A percentile compares a stretch with the other conserved stretches of the same genome.
Evolutionary conservation across 1,140 invertebrate species (phyloP).

Genomic region (Liolophura sinensis): DNA sequence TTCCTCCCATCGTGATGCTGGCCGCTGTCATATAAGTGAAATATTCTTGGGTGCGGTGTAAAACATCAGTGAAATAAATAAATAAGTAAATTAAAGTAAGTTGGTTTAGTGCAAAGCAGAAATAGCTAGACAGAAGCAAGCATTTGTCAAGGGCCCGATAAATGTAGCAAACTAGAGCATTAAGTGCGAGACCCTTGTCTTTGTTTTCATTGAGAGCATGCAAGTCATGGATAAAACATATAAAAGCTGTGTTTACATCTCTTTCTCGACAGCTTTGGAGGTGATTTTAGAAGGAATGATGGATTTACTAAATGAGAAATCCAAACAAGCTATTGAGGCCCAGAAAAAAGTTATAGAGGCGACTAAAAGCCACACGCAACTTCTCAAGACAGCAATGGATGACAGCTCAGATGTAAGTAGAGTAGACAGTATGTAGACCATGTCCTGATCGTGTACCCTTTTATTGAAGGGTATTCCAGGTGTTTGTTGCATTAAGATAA

Average conservation of each 20-base stretch:
- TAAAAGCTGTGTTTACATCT: not conserved
- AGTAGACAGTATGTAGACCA: not conserved
- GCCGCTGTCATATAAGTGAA: no score
- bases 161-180: no score
- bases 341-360: constrained; percentile 35
- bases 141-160: no score
- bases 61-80: no score
- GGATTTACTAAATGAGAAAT: constrained; percentile 19
- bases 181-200: no score
- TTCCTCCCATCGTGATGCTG: no score
- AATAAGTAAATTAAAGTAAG: no score
- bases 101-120: no score
- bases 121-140: no score
- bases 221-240: no score
- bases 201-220: no score
- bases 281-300: constrained; percentile 38
- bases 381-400: constrained; percentile 55
- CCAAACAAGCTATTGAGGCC: constrained; percentile 26
- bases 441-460: not conserved
- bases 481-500: not conserved
- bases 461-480: not conserved
- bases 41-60: no score
- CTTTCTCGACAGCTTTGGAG: constrained; percentile 41
- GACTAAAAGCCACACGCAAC: constrained; percentile 40
- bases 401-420: constrained; percentile 42